Conservation (phyloP, 2,113 vertebrate genomes). For the Macroglossus sobrinus region DNA sequence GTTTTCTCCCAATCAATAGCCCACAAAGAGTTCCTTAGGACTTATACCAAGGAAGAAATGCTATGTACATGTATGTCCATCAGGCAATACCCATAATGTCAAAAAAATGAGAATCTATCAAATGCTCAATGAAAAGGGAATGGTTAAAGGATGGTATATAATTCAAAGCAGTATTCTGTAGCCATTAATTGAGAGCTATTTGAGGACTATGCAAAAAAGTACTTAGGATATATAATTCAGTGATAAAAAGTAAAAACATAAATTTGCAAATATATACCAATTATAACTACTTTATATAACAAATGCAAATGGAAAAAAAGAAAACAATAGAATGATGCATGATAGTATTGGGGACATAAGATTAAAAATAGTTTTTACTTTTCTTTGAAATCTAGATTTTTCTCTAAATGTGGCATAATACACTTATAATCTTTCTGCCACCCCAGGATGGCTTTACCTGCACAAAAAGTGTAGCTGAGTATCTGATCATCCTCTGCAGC, state of each 20-base stretch:
- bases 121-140: not conserved
- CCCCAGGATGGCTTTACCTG: slow-evolving; percentile 83
- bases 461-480: slow-evolving; percentile 95
- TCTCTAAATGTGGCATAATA: not conserved
- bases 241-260: not conserved
- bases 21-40: not conserved
- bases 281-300: not conserved
- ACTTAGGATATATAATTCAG: not conserved
- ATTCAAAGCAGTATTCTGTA: not conserved
- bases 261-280: not conserved
- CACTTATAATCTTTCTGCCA: not conserved
- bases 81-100: not conserved
- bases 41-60: not conserved
- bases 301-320: not conserved
- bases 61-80: not conserved
- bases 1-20: not conserved
- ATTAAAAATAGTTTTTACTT: slow-evolving; percentile 27
- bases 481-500: slow-evolving; percentile 96
- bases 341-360: not conserved
- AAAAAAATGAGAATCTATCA: not conserved
- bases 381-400: not conserved
- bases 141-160: not conserved
- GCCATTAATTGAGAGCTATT: not conserved
- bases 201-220: not conserved
- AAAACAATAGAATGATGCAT: not conserved